A percentile compares a stretch with the other conserved stretches of the same genome.
Evolutionary conservation across 2,113 vertebrate species (phyloP).

Genomic region (Cavia porcellus): DNA sequence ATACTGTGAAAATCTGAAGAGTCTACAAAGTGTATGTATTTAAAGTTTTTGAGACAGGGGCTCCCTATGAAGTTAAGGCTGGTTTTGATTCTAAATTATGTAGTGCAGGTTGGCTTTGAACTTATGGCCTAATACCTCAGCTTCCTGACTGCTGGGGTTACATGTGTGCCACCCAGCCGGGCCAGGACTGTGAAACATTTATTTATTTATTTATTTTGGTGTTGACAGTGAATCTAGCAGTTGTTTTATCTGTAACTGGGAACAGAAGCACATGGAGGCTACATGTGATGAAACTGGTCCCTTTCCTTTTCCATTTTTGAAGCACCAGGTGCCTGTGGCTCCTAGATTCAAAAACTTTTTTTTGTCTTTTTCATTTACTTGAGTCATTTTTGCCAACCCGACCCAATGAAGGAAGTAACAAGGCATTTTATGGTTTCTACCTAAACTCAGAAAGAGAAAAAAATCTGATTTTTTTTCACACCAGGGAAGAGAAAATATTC

Average conservation of each 20-base stretch:
- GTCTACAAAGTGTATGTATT: neutral
- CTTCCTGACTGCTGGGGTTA: neutral
- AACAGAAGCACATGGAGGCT: neutral
- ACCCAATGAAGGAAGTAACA: neutral
- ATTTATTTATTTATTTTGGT: neutral
- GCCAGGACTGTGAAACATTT: neutral
- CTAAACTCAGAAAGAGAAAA: neutral
- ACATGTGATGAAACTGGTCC: neutral
- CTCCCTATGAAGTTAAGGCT: neutral
- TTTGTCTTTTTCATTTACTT: too few species aligned
- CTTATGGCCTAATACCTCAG: neutral
- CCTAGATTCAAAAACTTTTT: neutral
- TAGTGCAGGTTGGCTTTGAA: neutral
- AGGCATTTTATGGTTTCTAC: conserved; percentile 31
- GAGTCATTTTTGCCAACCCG: neutral
- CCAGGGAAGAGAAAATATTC: conserved; percentile 49
- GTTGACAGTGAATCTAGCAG: neutral
- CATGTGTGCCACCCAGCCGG: neutral
- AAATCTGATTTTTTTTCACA: neutral
- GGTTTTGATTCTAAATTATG: neutral
- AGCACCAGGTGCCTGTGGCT: conserved; percentile 28
- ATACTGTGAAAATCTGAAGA: neutral
- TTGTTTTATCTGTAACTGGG: neutral
- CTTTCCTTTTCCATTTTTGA: neutral
- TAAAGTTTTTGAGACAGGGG: neutral